Conservation (phyloP, 23 tunicate genomes). For the Oikopleura albicans region DNA sequence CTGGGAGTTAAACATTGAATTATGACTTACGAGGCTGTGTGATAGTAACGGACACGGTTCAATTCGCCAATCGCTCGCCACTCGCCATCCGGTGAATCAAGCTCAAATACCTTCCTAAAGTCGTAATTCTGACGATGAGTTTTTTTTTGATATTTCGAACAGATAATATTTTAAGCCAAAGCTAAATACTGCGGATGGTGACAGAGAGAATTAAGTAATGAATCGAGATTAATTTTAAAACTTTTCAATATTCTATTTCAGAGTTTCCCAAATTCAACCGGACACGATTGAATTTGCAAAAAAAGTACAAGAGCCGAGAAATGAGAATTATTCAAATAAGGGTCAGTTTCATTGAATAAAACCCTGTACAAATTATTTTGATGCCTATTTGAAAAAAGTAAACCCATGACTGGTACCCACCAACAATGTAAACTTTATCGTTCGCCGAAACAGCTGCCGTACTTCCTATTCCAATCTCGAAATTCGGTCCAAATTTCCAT, state of each 20-base stretch:
- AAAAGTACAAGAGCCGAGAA: not conserved
- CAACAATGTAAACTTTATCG: not conserved
- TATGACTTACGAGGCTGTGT: not conserved
- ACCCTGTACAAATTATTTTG: too few relatives aligned
- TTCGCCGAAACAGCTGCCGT: not conserved
- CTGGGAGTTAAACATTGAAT: too few relatives aligned
- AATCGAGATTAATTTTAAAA: too few relatives aligned
- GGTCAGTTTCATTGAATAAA: too few relatives aligned
- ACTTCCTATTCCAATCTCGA: not conserved
- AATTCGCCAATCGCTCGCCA: not conserved
- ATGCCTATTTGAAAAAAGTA: too few relatives aligned
- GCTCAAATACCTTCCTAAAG: not conserved
- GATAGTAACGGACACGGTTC: not conserved
- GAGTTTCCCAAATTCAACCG: too few relatives aligned
- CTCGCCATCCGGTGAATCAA: not conserved
- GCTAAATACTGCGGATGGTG: too few relatives aligned
- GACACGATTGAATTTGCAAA: not conserved
- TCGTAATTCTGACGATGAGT: not conserved
- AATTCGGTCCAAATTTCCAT: not conserved
- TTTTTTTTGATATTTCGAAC: too few relatives aligned
- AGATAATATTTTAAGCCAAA: too few relatives aligned
- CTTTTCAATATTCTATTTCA: too few relatives aligned
- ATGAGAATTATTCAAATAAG: too few relatives aligned
- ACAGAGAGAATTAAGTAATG: too few relatives aligned
- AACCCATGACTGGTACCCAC: slow-evolving; percentile 5